Conservation (phyloP, 2,888 invertebrate genomes). For the Leptopilina myrica region DNA sequence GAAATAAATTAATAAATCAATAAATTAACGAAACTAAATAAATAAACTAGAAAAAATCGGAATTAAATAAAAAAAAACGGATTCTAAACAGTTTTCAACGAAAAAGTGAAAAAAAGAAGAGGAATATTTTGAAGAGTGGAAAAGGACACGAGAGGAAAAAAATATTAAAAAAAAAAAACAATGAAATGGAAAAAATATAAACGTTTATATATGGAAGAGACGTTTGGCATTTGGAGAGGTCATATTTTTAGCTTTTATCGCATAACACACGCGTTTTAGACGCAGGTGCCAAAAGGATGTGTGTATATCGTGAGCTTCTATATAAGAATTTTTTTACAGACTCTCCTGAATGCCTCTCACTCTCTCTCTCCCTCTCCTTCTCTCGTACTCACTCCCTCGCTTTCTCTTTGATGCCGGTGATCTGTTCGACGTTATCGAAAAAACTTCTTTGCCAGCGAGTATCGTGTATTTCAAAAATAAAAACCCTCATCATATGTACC, state of each 20-base stretch:
- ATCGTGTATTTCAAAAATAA: slow-evolving; percentile 19
- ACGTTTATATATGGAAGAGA: slow-evolving; percentile 18
- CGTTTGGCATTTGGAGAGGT: slow-evolving; percentile 27
- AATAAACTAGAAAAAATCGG: no score
- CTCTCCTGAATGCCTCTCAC: not conserved
- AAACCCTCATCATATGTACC: not conserved
- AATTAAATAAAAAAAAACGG: no score
- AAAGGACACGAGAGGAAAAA: not conserved
- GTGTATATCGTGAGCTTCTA: slow-evolving; percentile 27
- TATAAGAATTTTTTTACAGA: slow-evolving; percentile 28
- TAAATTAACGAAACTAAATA: no score
- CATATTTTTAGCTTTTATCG: slow-evolving; percentile 36
- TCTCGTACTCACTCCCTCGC: no score
- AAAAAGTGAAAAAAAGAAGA: not conserved
- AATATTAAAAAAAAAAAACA: slow-evolving; percentile 7
- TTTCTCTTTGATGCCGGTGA: not conserved
- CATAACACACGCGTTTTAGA: slow-evolving; percentile 13
- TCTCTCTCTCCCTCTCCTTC: no score
- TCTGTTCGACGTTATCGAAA: slow-evolving; percentile 35
- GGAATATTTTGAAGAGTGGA: not conserved
- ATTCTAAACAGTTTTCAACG: no score
- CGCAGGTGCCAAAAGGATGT: slow-evolving; percentile 31
- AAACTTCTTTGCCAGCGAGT: slow-evolving; percentile 19
- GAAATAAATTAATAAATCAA: no score
- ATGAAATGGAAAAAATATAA: slow-evolving; percentile 12